Evolutionary conservation across 1,140 invertebrate genomes (phyloP).

Genomic region (Macrotrachela quadricornifera): DNA sequence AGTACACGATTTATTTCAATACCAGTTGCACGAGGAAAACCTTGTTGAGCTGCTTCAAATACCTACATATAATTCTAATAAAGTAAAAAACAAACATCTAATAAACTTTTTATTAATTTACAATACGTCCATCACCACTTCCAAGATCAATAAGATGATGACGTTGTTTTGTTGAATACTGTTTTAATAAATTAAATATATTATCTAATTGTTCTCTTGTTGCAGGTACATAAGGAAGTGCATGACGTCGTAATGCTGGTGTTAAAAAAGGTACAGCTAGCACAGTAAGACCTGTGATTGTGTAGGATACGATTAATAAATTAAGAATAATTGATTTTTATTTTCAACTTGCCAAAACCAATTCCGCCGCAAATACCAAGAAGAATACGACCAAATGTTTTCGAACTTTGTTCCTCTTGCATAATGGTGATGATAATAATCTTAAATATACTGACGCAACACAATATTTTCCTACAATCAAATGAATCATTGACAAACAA

Average conservation of each 20-base stretch:
- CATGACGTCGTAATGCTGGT: conserved; percentile 5
- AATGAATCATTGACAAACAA: too few relatives aligned
- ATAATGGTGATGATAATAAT: too few relatives aligned
- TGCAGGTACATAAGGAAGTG: conserved; percentile 6
- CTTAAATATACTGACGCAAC: too few relatives aligned
- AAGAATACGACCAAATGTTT: too few relatives aligned
- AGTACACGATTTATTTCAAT: conserved; percentile 5
- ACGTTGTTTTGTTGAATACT: not conserved
- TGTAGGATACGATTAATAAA: too few relatives aligned
- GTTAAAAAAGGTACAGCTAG: conserved; percentile 7
- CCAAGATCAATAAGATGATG: conserved; percentile 3
- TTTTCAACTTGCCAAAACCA: too few relatives aligned
- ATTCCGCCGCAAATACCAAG: too few relatives aligned
- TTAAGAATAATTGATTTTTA: too few relatives aligned
- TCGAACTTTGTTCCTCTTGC: too few relatives aligned
- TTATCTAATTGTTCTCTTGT: conserved; percentile 5
- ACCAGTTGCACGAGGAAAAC: not conserved
- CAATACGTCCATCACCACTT: conserved; percentile 9
- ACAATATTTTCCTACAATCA: too few relatives aligned
- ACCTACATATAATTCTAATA: not conserved
- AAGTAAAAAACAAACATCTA: not conserved
- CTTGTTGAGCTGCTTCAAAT: conserved; percentile 2
- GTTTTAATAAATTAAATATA: not conserved
- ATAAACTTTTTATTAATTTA: not conserved
- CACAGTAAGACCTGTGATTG: conserved; percentile 1